Base-by-base conservation (phyloP, 2,888 invertebrate species). In the Drosophila mulleri region DNA sequence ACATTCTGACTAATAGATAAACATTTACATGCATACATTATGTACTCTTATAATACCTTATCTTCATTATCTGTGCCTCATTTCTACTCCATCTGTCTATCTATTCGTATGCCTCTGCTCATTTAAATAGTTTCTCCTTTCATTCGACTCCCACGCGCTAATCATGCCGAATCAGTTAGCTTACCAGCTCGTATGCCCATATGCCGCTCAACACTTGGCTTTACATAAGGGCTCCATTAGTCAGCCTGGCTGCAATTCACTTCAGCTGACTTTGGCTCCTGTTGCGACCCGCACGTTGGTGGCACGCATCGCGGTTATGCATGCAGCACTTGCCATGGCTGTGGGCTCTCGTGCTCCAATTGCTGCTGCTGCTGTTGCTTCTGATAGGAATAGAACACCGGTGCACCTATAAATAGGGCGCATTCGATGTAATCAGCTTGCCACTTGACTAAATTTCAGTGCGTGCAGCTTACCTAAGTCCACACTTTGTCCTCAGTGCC, bases 231-330 rank as follows among this genome's bases (percentile, higher is more conserved):
- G 32, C 18, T 35, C 18, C 14, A 35, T 20, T 53, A 53, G 29
- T 42, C 23, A 11, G 44, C 32, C 0, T 50, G 41, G 32, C 23
- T 48, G n/a, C n/a, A 65, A 20, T 16, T 52, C 41, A 12, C 37
- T 44, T 14, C 11, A 14, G 37, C 45, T n/a, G 20, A 12, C 2
- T n/a, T 29, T 29, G 48, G 32, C 56, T 41, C 47, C 47, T 35
- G 67, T 66, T 26, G 47, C 56, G 42, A 11, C 42, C 37, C 35
- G 67, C 69, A 72, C 64, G 64, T 67, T 67, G 67, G 29, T 32
- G 57, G 47, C 67, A 67, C 67, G 67, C 67, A 67, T 67, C 57
- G 57, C 41, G 23, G 56, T 67, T 57, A 67, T 67, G 67, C 47
- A 57, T 47, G 47, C 32, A 67, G 39, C 12, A 41, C 14, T 26